Evolutionary conservation across 2,797 vertebrate species (phyloP), one percentile per base, ranked within the genome.

Genomic region (Acrocephalus scirpaceus): DNA sequence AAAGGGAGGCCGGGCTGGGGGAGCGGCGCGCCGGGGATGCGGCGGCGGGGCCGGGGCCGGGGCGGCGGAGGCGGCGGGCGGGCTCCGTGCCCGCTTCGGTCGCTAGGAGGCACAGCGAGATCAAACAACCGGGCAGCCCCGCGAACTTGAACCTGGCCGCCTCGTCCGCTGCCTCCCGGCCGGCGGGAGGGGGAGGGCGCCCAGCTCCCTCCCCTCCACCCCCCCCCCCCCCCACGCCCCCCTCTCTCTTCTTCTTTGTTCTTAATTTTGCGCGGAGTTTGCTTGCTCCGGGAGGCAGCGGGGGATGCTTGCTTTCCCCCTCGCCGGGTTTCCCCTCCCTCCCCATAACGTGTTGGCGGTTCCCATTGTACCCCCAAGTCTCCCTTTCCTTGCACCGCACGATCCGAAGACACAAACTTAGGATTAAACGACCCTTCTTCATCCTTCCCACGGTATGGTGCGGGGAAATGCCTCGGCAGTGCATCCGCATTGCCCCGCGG

Each of bases 31-130:
- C 76, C 54, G 76, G 71, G 64, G 80, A 60, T 70, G 62, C 72
- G 58, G 64, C 25, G 47, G 16, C 50, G 65, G 69, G 34, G 67
- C 48, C 69, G 60, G 26, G 74, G 60, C 60, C 40, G 75, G 75
- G 44, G 38, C 54, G 81, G 58, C 42, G 47, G 66, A 51, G 65
- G 78, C 66, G 85, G 86, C 53, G 56, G 76, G 48, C 62, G 67
- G 76, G 27, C 50, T 81, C 47, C 50, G 40, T 80, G 66, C 61
- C 50, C 60, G 81, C 29, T 56, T 50, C 60, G 34, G 73, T 98
- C 99, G 98, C 99, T 99, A 99, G 99, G 99, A 99, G 99, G 99
- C 99, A 99, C 98, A 98, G 97, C 98, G 97, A 98, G 99, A 99
- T 99, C 99, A 99, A 98, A 98, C 98, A 99, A 99, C 18, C 57